Conservation (phyloP, 2,113 vertebrate species). For the Lagenorhynchus albirostris region DNA sequence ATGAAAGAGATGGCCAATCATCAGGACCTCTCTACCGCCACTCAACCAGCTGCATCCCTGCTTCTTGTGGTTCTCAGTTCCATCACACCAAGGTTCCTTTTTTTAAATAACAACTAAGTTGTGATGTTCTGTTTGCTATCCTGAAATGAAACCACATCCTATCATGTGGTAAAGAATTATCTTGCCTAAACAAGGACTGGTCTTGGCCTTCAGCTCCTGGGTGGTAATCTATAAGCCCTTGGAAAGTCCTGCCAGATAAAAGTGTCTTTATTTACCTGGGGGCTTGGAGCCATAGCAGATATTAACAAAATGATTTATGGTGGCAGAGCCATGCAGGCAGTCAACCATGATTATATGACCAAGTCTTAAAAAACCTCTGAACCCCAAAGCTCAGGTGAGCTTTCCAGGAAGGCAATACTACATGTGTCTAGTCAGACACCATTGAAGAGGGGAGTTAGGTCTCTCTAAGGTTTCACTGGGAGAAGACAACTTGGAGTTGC, state of each 20-base stretch:
- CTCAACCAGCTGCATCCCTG: fast-evolving
- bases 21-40: fast-evolving
- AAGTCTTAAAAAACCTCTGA: neutral
- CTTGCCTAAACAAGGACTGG: neutral
- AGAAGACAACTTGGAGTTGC: neutral
- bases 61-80: too few relatives aligned
- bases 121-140: too few relatives aligned
- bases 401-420: neutral
- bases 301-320: neutral
- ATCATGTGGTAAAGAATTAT: neutral
- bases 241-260: too few relatives aligned
- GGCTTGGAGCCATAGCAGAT: neutral
- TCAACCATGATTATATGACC: fast-evolving
- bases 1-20: too few relatives aligned
- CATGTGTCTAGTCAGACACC: fast-evolving
- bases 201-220: neutral
- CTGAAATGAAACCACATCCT: neutral
- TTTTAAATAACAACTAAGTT: neutral
- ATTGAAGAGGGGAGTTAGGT: fast-evolving
- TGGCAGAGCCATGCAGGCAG: neutral
- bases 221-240: too few relatives aligned
- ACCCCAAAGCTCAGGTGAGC: neutral
- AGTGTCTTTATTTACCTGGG: neutral
- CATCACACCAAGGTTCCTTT: neutral
- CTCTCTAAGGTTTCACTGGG: fast-evolving